These are phyloP conservation scores for Hippocampus guttulatus DNA, from an alignment of 2,113 vertebrate species.

Conservation along the genomic window DNA sequence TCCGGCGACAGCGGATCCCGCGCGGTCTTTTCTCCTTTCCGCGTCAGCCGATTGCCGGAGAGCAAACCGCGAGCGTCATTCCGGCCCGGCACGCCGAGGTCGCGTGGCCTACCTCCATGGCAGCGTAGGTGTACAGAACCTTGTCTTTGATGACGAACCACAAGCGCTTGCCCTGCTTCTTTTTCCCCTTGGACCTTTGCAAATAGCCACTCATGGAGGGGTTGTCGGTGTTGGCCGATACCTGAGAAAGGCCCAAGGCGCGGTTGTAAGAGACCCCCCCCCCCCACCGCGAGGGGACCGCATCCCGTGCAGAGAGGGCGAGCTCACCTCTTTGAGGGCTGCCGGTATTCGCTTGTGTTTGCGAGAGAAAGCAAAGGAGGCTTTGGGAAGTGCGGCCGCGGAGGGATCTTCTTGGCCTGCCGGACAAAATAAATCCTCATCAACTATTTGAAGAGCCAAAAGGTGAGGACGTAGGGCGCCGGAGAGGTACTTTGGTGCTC, in stretches of 20 bases:
- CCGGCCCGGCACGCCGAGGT: not conserved
- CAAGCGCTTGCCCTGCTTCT: slow-evolving; percentile 89
- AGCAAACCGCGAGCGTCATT: too few species aligned
- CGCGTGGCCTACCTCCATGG: slow-evolving; percentile 86
- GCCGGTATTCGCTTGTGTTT: slow-evolving; percentile 92
- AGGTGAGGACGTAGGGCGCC: too few species aligned
- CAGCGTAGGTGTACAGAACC: slow-evolving; percentile 94
- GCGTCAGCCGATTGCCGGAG: too few species aligned
- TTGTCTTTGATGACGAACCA: slow-evolving; percentile 99
- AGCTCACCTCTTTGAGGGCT: slow-evolving; percentile 86
- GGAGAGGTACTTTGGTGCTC: slow-evolving; percentile 72
- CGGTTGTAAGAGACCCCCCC: not conserved
- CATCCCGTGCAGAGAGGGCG: not conserved
- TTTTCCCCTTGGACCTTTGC: slow-evolving; percentile 84
- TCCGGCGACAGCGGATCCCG: too few species aligned
- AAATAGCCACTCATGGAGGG: slow-evolving; percentile 97
- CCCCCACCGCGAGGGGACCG: too few species aligned
- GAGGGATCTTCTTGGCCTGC: slow-evolving; percentile 72
- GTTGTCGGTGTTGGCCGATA: slow-evolving; percentile 87
- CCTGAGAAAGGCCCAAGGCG: slow-evolving; percentile 64
- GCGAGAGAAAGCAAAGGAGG: slow-evolving; percentile 72
- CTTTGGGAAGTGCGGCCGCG: slow-evolving; percentile 73
- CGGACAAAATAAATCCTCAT: not conserved
- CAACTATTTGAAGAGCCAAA: not conserved
- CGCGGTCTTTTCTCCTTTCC: not conserved